Evolutionary conservation across 2,797 vertebrate genomes (phyloP).

Genomic region (Chiroxiphia lanceolata): DNA sequence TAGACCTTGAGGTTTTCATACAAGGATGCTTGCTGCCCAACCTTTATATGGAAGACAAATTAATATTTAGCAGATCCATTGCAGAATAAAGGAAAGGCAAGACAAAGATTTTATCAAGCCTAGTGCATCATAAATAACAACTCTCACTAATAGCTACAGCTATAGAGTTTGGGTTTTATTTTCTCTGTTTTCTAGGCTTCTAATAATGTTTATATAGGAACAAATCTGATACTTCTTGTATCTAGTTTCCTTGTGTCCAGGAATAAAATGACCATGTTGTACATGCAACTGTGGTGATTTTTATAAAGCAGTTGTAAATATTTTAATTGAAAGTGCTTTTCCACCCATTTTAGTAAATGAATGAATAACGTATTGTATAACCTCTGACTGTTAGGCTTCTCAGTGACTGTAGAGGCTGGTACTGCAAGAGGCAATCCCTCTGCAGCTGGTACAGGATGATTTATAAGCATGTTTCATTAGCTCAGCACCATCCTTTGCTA

Average conservation of each 20-base stretch:
- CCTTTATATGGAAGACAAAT: not conserved
- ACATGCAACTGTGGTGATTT: not conserved
- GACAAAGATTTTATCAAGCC: not conserved
- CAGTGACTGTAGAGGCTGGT: constrained; percentile 85
- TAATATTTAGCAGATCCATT: not conserved
- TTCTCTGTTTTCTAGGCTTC: not conserved
- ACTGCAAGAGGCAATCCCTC: constrained; percentile 79
- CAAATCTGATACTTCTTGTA: not conserved
- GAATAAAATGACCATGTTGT: not conserved
- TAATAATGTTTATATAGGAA: not conserved
- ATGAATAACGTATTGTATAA: constrained; percentile 86
- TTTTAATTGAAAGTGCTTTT: constrained; percentile 41
- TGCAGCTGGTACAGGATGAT: constrained; percentile 81
- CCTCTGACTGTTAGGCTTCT: constrained; percentile 58
- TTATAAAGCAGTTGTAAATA: constrained; percentile 19
- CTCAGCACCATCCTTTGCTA: constrained; percentile 49
- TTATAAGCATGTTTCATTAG: constrained; percentile 66
- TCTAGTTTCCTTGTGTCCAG: not conserved
- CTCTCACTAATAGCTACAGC: not conserved
- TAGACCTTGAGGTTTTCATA: not conserved
- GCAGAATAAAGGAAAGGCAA: not conserved
- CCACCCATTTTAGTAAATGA: constrained; percentile 53
- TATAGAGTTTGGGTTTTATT: not conserved
- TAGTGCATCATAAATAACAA: not conserved
- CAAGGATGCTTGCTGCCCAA: not conserved